Evolutionary conservation across 2,113 vertebrate genomes (phyloP), one percentile per base, ranked within the genome.

Genomic region (Sinosuthora webbiana): DNA sequence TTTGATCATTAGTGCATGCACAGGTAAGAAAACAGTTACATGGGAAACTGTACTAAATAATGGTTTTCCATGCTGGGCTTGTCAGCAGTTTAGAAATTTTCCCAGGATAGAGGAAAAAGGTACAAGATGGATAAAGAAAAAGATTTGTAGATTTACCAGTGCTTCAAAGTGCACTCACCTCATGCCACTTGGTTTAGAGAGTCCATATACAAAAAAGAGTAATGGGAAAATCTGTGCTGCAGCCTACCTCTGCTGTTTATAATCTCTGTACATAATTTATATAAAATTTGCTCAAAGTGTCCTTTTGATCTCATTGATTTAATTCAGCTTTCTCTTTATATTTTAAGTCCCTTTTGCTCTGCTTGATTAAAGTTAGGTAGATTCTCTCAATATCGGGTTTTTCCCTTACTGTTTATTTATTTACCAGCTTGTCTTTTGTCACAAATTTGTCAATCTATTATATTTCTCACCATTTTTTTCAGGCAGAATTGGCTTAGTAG

Each of bases 81-180:
- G 94, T 96, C 95, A 97, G 95, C 94, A 94, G 14, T 83, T 94
- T 80, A 92, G 60, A 93, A 47, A 44, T 86, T 95, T 96, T 93
- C 93, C 76, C 85, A 92, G 49, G 30, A 41, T 45, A 71, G 69
- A 64, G 28, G 15, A 81, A n/a, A 56, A 89, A 82, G 35, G 6
- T 83, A 42, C 23, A 87, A 89, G 86, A 45, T 42, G 11, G 31
- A 67, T 85, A 52, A 88, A 53, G 81, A 78, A 64, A 18, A 17
- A 87, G n/a, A 78, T 94, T 44, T 89, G 39, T 45, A 65, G 59
- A 83, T 69, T 67, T 76, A 25, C 47, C 50, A 11, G 30, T n/a
- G 52, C 22, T 75, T 70, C 45, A 57, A 75, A 94, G 70, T 37
- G 67, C 52, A 10, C 17, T 85, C 31, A 67, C 7, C 15, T 55